Evolutionary conservation across 1,140 invertebrate genomes (phyloP), one percentile per base, ranked within the genome.

Genomic region (Eurytemora carolleeae): DNA sequence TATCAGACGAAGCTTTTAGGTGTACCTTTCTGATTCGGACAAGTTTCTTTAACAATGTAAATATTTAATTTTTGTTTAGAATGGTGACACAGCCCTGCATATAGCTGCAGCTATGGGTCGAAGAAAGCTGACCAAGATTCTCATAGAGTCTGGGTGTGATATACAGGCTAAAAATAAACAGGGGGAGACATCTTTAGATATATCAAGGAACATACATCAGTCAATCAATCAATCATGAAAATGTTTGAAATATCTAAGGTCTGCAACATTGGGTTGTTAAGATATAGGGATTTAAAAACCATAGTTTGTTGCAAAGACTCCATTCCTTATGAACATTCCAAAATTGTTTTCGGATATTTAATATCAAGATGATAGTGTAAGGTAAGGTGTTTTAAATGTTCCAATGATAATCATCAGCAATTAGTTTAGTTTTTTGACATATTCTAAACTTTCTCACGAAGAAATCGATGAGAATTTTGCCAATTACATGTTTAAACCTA

Each of bases 101-200:
- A 94, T 96, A 65, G 82, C 89, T 2, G 84, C 88, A 3, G 91
- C 91, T 1, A 90, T 95, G 85, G 87, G 87, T 18, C 76, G 90
- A 52, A 76, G 89, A 31, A 96, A 96, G 73, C 75, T 96, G 56
- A 92, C 90, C 1, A 79, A 86, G 68, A 89, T 96, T 65, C 74
- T 96, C 1, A 73, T 95, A 15, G 87, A 94, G 70, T 84, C 87
- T 0, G 83, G 83, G 56, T 87, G 87, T 67, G 82, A 89, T 66
- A 79, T 81, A 65, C 74, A 75, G 3, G 71, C 91, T 3, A 79
- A 79, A 58, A 96, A 96, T 71, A 90, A 92, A 18, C 24, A 19
- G 15, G 19, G 19, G 58, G 19, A 59, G n/a, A 24, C 57, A 53
- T 16, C 44, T 16, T 31, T 24, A 22, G 20, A 31, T 23, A 55